Base-by-base conservation (phyloP, 2,797 vertebrate genomes). In the Muraenolepis orangiensis region DNA sequence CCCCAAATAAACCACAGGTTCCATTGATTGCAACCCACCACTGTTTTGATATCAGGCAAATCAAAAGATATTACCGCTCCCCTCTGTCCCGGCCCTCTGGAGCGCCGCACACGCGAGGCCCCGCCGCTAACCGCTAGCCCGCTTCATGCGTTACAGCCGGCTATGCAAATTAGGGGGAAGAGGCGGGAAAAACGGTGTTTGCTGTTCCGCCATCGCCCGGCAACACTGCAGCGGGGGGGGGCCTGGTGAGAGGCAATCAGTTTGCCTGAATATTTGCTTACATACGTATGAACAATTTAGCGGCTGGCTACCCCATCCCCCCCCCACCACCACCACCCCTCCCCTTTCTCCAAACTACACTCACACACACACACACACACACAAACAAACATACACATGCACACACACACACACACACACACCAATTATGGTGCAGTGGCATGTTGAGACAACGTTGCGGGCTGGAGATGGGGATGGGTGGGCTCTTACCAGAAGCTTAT, bases 231-330 rank as follows among this genome's bases (percentile, higher is more conserved):
- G 93, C 93, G 89, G 75, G 82, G 89, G 91, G 76, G 91, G 91
- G 90, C 92, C 94, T 93, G 94, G 95, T 88, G 94, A 95, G 94
- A 95, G 93, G 93, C 94, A 94, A 95, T 96, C 92, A 96, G 94
- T 93, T 93, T 72, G 91, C 91, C 92, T 88, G 93, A 94, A 94
- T 95, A 94, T 94, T 95, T 94, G 93, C 92, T 94, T 93, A 94
- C 92, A 93, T 88, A 92, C 92, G 93, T 94, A 94, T 93, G 88
- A 93, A 92, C 94, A 94, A 94, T 93, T 92, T 92, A 87, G 87
- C 71, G 86, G 76, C 71, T 85, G 90, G 84, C 80, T 88, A 89
- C 76, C 84, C 87, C 88, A 82, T 32, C 57, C 73, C 81, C 82
- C 36, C 69, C 23, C 57, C 26, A 10, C 18, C 23, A n/a, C n/a